These are phyloP conservation scores for Adelges cooleyi DNA, from an alignment of 1,140 invertebrate species.

Conservation along the genomic window DNA sequence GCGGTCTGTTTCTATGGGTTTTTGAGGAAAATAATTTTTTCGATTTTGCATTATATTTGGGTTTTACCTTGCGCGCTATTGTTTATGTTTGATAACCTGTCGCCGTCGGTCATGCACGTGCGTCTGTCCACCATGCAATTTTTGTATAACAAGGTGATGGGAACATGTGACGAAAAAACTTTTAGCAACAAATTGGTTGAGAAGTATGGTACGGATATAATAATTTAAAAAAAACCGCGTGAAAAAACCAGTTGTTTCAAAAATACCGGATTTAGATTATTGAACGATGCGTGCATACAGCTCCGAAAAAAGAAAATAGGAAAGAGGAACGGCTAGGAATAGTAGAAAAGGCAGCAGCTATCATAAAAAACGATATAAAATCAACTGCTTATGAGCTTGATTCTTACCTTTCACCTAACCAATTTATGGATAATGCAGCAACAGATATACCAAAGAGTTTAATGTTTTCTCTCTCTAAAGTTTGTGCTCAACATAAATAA, in stretches of 20 bases:
- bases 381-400: not conserved
- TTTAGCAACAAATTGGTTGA: not conserved
- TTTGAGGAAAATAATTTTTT: too few species aligned
- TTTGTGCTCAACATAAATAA: not conserved
- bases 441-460: not conserved
- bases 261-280: not conserved
- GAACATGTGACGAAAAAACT: not conserved
- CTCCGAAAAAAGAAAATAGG: not conserved
- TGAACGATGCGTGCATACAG: not conserved
- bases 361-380: not conserved
- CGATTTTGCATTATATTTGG: too few species aligned
- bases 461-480: not conserved
- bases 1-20: too few species aligned
- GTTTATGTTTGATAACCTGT: too few species aligned
- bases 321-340: not conserved
- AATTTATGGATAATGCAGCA: not conserved
- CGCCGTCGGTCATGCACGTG: too few species aligned
- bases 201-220: not conserved
- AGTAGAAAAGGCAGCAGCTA: not conserved
- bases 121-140: not conserved
- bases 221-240: too few species aligned
- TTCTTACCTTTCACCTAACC: not conserved
- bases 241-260: not conserved
- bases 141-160: not conserved
- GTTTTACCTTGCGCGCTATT: too few species aligned